Conservation (phyloP, 2,113 vertebrate genomes). For the Mirounga angustirostris region DNA sequence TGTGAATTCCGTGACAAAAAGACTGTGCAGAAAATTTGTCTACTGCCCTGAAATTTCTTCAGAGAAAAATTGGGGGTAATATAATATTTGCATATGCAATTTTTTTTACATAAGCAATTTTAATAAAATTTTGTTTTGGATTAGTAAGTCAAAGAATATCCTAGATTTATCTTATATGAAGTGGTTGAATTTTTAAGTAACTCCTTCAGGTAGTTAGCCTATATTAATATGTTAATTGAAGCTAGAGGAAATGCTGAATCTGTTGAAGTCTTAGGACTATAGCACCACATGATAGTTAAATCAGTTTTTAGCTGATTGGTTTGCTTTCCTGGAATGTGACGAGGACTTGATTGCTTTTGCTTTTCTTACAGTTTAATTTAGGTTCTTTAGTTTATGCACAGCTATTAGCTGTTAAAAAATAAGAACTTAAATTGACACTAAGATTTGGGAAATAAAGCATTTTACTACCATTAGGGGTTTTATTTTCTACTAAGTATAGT, state of each 20-base stretch:
- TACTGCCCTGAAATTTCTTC: slow-evolving; percentile 20
- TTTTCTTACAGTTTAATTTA: slow-evolving; percentile 32
- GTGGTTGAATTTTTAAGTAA: slow-evolving; percentile 11
- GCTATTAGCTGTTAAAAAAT: slow-evolving; percentile 10
- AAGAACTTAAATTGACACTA: background rate
- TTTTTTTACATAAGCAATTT: background rate
- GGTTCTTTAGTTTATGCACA: background rate
- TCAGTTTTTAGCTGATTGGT: background rate
- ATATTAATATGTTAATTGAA: background rate
- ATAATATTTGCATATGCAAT: background rate
- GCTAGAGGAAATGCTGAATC: background rate
- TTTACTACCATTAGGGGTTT: background rate
- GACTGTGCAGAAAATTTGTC: background rate
- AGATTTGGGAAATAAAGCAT: background rate
- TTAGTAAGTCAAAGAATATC: background rate
- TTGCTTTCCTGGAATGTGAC: background rate
- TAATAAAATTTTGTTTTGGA: background rate
- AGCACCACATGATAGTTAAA: background rate
- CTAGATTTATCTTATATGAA: background rate
- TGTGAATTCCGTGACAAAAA: slow-evolving; percentile 29
- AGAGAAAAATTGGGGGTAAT: slow-evolving; percentile 6
- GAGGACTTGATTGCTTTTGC: background rate
- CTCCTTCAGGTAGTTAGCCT: background rate
- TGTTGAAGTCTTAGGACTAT: background rate
- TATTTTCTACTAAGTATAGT: background rate